Conservation (phyloP, 1,140 invertebrate genomes). For the Triops cancriformis region DNA sequence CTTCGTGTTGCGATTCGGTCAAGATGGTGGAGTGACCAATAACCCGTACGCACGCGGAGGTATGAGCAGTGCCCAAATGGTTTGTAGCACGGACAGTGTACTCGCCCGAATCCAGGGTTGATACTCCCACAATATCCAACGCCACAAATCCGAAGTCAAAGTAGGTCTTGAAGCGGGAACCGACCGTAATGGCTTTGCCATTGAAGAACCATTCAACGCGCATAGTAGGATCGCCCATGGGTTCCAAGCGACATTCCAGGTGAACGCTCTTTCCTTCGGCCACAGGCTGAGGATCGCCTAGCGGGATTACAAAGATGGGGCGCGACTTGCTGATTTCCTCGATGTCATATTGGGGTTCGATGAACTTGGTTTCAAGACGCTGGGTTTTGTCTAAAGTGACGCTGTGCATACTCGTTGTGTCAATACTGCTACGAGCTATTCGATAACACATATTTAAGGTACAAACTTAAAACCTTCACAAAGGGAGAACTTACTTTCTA, state of each 20-base stretch:
- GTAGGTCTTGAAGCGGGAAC: constrained; percentile 84
- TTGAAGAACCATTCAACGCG: constrained; percentile 92
- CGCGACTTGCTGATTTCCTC: constrained; percentile 90
- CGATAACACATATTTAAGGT: not conserved
- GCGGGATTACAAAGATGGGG: constrained; percentile 76
- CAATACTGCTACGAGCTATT: constrained; percentile 61
- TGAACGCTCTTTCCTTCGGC: constrained; percentile 86
- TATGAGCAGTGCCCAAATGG: constrained; percentile 80
- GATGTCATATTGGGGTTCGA: constrained; percentile 78
- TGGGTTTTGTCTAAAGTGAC: constrained; percentile 71
- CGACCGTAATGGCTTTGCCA: constrained; percentile 42
- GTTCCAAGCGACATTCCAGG: constrained; percentile 78
- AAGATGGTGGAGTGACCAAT: constrained; percentile 75
- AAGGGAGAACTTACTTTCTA: constrained; percentile 50
- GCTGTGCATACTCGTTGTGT: constrained; percentile 77
- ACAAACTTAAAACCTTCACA: not conserved
- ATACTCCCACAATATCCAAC: constrained; percentile 78
- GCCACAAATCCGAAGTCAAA: constrained; percentile 90
- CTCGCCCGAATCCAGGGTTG: constrained; percentile 82
- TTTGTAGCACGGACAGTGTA: constrained; percentile 89
- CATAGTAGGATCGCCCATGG: constrained; percentile 92
- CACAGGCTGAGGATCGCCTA: constrained; percentile 65
- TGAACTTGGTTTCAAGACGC: constrained; percentile 73
- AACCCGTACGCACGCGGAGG: constrained; percentile 77
- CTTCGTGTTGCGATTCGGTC: constrained; percentile 89